These are phyloP conservation scores for Perdita meconis DNA, from an alignment of 2,888 invertebrate species.

Conservation along the genomic window DNA sequence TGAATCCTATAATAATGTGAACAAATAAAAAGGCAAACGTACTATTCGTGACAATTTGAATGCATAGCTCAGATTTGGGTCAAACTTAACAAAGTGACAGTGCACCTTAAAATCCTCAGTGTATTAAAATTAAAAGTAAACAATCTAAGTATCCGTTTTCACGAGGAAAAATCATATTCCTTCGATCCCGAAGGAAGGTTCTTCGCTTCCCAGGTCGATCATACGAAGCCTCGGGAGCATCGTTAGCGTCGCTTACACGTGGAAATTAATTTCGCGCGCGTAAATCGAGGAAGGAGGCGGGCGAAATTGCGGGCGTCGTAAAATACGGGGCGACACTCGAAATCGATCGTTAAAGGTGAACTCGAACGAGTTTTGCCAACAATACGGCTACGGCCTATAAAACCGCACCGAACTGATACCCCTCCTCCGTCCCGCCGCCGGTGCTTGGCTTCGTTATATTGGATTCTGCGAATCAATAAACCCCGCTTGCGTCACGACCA, in stretches of 20 bases:
- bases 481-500: slow-evolving; percentile 64
- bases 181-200: not conserved
- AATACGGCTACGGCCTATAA: slow-evolving; percentile 42
- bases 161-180: not conserved
- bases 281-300: slow-evolving; percentile 1
- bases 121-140: too few species aligned
- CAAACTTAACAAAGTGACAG: too few species aligned
- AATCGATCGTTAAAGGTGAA: slow-evolving; percentile 41
- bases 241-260: not conserved
- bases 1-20: too few species aligned
- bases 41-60: too few species aligned
- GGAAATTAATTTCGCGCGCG: not conserved
- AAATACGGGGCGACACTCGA: slow-evolving; percentile 27
- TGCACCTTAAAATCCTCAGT: too few species aligned
- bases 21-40: too few species aligned
- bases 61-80: too few species aligned
- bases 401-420: slow-evolving; percentile 35
- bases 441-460: slow-evolving; percentile 60
- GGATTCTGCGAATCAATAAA: slow-evolving; percentile 72
- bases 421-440: slow-evolving; percentile 14
- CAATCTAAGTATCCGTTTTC: too few species aligned
- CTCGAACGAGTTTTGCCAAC: slow-evolving; percentile 51
- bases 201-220: slow-evolving; percentile 26
- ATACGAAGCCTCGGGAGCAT: not conserved
- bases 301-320: not conserved